A percentile compares a stretch with the other conserved stretches of the same genome.
Conservation (phyloP, 2,888 invertebrate species). For the Eupithecia abbreviata region DNA sequence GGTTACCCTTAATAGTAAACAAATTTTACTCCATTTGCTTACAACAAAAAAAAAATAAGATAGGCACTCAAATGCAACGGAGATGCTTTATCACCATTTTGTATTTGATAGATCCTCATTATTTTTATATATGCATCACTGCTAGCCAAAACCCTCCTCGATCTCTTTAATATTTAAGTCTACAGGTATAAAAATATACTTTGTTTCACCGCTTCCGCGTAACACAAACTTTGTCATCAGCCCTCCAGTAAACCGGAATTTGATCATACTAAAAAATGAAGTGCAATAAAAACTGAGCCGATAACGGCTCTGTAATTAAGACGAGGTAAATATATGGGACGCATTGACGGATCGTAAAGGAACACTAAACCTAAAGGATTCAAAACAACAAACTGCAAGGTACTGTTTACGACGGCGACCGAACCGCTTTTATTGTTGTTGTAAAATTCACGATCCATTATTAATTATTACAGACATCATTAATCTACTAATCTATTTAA, state of each 20-base stretch:
- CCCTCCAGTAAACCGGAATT: conserved; percentile 56
- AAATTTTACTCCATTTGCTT: neutral
- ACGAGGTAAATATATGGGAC: conserved; percentile 78
- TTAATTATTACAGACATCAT: conserved; percentile 84
- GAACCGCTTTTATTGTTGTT: conserved; percentile 82
- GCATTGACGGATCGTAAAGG: conserved; percentile 81
- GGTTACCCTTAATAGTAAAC: neutral
- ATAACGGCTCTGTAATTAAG: conserved; percentile 78
- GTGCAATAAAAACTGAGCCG: conserved; percentile 71
- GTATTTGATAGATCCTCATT: neutral
- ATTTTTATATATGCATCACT: neutral
- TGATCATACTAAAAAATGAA: conserved; percentile 69
- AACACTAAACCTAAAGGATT: conserved; percentile 79
- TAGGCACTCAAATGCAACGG: neutral
- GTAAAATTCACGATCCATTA: conserved; percentile 84
- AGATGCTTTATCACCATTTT: neutral
- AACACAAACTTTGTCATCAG: conserved; percentile 29
- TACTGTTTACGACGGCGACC: conserved; percentile 76
- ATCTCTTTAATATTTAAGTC: neutral
- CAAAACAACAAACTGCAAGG: conserved; percentile 80
- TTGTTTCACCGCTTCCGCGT: conserved; percentile 14
- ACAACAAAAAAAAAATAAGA: neutral
- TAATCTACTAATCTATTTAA: conserved; percentile 85
- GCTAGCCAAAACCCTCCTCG: neutral
- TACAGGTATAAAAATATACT: neutral